A percentile compares a stretch with the other conserved stretches of the same genome.
These are phyloP conservation scores for Misgurnus anguillicaudatus DNA, from an alignment of 2,113 vertebrate species.

Conservation along the genomic window DNA sequence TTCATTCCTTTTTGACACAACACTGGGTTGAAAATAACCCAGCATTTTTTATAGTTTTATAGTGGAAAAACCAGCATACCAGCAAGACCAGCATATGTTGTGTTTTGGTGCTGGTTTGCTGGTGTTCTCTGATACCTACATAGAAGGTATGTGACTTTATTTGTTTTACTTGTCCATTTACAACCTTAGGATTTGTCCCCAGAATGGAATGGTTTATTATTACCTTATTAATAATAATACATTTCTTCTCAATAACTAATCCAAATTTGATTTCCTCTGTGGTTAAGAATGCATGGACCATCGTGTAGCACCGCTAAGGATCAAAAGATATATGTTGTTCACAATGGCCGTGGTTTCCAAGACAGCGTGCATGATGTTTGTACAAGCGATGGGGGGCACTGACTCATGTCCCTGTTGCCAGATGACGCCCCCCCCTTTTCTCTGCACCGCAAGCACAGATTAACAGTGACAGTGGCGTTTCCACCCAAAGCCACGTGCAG, in stretches of 20 bases:
- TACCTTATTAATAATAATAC: no score
- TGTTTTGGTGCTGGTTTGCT: no score
- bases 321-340: constrained; percentile 1
- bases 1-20: no score
- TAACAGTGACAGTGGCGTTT: constrained; percentile 42
- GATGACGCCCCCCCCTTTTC: constrained; percentile 8
- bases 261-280: neutral
- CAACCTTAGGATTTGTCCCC: no score
- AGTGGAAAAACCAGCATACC: no score
- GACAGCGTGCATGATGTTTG: constrained; percentile 19
- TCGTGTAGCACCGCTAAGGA: neutral
- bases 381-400: neutral
- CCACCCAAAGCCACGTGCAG: constrained; percentile 10
- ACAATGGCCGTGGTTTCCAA: constrained; percentile 20
- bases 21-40: no score
- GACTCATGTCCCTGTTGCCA: neutral
- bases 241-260: neutral
- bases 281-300: constrained; percentile 10
- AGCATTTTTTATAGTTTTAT: no score
- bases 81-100: no score
- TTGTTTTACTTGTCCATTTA: no score
- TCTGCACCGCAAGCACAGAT: constrained; percentile 36
- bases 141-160: no score
- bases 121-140: no score
- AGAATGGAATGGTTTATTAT: no score